Evolutionary conservation across 2,888 invertebrate species (phyloP).

Genomic region (Silvanus unidentatus): DNA sequence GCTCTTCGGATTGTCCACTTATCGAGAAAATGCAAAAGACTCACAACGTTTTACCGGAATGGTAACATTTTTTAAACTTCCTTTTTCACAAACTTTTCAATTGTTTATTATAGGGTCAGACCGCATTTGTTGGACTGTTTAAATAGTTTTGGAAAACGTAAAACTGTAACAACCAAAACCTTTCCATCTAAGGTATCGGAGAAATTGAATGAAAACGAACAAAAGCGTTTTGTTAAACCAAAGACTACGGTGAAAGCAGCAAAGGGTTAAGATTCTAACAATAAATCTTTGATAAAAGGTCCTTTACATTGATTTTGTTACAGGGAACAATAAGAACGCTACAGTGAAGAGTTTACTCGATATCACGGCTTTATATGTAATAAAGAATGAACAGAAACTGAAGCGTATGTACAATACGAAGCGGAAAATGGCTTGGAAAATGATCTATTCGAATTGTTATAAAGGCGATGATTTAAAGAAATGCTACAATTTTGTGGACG

Average conservation of each 20-base stretch:
- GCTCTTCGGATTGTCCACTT: conserved; percentile 26
- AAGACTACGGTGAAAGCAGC: too few species aligned
- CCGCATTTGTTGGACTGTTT: conserved; percentile 26
- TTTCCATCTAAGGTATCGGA: too few species aligned
- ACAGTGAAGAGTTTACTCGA: conserved; percentile 29
- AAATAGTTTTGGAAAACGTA: too few species aligned
- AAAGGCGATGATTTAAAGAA: conserved; percentile 22
- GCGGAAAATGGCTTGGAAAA: conserved; percentile 35
- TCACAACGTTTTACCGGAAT: conserved; percentile 27
- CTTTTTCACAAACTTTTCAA: not conserved
- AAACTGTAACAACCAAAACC: too few species aligned
- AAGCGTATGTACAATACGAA: conserved; percentile 32
- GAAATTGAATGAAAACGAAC: not conserved
- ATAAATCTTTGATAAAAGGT: too few species aligned
- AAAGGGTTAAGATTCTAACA: too few species aligned
- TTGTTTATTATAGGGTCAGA: conserved; percentile 18
- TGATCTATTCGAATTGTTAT: conserved; percentile 32
- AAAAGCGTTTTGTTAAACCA: not conserved
- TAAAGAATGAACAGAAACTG: conserved; percentile 31
- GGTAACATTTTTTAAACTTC: conserved; percentile 10
- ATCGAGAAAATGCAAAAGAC: conserved; percentile 32
- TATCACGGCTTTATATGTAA: conserved; percentile 34
- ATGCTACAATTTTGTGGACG: conserved; percentile 35
- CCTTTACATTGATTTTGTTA: too few species aligned
- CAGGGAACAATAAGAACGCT: too few species aligned